Base-by-base conservation (phyloP, 2,797 vertebrate genomes). In the Ataeniobius toweri region DNA sequence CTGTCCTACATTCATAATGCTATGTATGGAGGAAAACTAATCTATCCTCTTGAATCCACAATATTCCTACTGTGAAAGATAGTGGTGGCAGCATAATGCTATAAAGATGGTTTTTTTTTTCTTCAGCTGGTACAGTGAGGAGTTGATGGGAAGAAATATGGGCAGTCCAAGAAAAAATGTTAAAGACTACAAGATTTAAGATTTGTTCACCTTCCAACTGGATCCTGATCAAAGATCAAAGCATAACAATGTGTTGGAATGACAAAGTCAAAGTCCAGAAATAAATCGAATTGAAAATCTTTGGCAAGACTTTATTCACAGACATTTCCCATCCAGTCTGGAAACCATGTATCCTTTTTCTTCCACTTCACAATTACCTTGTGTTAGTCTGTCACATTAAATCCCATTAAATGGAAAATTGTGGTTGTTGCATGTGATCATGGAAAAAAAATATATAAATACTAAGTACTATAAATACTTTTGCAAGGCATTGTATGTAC, bases 341-440 rank as follows among this genome's bases (percentile, higher is more conserved):
- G 41, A 68, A 68, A 68, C 65, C 56, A 24, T 5, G 22, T 68
- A 68, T 44, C 65, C 39, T 68, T 68, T 67, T 44, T 68, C 65
- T 68, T 44, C 36, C 20, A n/a, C 65, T 68, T 68, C 22, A 22
- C 8, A 67, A 39, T 41, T n/a, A 46, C 12, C 12, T 46, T 68
- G 65, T 24, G 65, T 44, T 24, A 13, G 9, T 44, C 61, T 39
- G 61, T 39, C 36, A 44, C 31, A 20, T 68, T 6, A 68, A 44
- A 68, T 46, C 65, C 24, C 65, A 13, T 4, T 46, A 68, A 5
- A 44, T 12, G 44, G 39, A n/a, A 44, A 24, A 16, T 24, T 46
- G 65, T n/a, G 22, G 1, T 46, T 68, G 39, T 68, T 68, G n/a
- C 24, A 3, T 68, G 22, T 13, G 24, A 46, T 41, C 41, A 41